Percentiles rank a stretch among this genome's conserved stretches.
Evolutionary conservation across 2,888 invertebrate species (phyloP).

Genomic region (Drosophila lacicola): DNA sequence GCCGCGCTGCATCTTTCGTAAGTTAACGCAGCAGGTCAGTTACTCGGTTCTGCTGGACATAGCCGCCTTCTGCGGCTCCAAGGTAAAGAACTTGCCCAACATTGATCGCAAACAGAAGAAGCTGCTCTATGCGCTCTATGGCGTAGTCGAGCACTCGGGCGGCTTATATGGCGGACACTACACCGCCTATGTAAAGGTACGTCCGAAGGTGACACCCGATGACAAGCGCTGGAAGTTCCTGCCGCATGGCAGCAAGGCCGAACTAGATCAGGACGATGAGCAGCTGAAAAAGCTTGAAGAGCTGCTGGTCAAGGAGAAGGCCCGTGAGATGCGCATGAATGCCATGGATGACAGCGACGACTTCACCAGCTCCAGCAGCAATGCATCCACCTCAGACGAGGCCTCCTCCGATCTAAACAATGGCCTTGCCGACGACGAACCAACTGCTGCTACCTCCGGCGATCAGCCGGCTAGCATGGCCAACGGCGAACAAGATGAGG

Average conservation of each 20-base stretch:
- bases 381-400: conserved; percentile 62
- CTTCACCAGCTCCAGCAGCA: conserved; percentile 87
- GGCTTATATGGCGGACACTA: conserved; percentile 94
- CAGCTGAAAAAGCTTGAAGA: conserved; percentile 85
- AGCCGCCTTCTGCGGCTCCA: conserved; percentile 94
- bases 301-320: conserved; percentile 82
- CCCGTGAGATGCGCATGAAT: conserved; percentile 82
- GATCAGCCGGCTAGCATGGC: neutral
- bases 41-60: conserved; percentile 95
- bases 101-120: conserved; percentile 88
- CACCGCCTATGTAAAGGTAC: conserved; percentile 96
- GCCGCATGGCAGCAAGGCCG: conserved; percentile 87
- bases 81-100: conserved; percentile 88
- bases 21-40: conserved; percentile 93
- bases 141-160: conserved; percentile 97
- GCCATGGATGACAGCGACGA: conserved; percentile 86
- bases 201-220: conserved; percentile 87
- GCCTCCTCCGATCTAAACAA: conserved; percentile 29
- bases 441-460: neutral
- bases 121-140: conserved; percentile 95
- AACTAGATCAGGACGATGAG: conserved; percentile 86
- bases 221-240: conserved; percentile 91
- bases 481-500: conserved; percentile 79
- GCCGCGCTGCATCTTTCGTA: conserved; percentile 90
- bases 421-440: conserved; percentile 19